A percentile compares a stretch with the other conserved stretches of the same genome.
phyloP scores from a whole-genome alignment of 2,113 vertebrate genomes.

The Copsychus sechellarum region DNA sequence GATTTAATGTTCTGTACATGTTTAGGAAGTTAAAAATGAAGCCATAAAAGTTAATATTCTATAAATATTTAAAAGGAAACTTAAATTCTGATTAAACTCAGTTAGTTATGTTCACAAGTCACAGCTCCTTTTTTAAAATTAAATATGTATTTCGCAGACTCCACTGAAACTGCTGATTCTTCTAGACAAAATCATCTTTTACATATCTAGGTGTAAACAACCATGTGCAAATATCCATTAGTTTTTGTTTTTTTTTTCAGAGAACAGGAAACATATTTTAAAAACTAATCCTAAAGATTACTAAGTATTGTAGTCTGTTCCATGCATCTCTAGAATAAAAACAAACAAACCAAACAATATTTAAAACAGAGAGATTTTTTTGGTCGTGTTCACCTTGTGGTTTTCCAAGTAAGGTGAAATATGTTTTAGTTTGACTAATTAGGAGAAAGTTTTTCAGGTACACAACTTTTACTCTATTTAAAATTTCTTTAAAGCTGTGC shows the following conservation, averaged over 20 bases:
- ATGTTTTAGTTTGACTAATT: neutral
- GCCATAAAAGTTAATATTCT: neutral
- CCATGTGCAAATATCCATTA: neutral
- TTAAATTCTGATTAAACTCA: neutral
- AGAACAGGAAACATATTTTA: neutral
- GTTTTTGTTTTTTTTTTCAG: neutral
- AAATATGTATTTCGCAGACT: neutral
- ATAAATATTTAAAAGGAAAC: neutral
- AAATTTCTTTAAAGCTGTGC: neutral
- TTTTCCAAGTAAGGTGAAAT: neutral
- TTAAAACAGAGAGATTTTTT: neutral
- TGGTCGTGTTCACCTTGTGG: rapidly evolving
- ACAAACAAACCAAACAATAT: neutral
- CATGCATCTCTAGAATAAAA: neutral
- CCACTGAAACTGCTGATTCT: neutral
- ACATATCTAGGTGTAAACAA: neutral
- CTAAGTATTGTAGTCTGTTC: neutral
- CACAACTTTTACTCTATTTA: neutral
- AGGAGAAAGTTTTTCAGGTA: neutral
- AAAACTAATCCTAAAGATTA: neutral
- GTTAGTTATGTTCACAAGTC: neutral
- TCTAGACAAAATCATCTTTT: neutral
- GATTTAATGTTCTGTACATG: neutral
- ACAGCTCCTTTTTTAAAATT: neutral
- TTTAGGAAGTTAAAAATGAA: neutral